Evolutionary conservation across 92 coral and sea anemone species (phyloP).

Genomic region (Meandrina meandrites): DNA sequence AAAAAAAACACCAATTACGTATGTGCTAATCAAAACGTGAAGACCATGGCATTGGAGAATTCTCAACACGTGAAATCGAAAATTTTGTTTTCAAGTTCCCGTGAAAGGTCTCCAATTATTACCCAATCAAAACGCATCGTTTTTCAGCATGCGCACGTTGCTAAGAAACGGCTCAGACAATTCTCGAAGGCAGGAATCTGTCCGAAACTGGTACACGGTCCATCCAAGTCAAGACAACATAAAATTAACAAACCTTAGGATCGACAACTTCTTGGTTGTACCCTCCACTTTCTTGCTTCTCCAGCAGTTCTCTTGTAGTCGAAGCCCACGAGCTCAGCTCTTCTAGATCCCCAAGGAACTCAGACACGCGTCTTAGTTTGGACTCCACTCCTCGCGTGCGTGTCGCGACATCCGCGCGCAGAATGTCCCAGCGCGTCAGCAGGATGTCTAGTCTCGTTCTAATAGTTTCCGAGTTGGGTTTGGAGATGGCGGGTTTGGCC

Average conservation of each 20-base stretch:
- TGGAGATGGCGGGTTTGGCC: conserved; percentile 81
- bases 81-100: too few species aligned
- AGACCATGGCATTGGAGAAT: too few species aligned
- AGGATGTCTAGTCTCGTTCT: conserved; percentile 90
- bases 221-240: not conserved
- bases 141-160: too few species aligned
- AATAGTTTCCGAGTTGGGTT: conserved; percentile 92
- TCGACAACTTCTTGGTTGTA: conserved; percentile 73
- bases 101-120: too few species aligned
- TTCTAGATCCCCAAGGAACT: conserved; percentile 82
- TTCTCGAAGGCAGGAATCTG: too few species aligned
- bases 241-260: conserved; percentile 80
- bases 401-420: conserved; percentile 88
- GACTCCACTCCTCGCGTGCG: conserved; percentile 85
- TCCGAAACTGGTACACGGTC: too few species aligned
- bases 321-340: conserved; percentile 90
- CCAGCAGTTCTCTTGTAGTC: conserved; percentile 79
- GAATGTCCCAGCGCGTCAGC: conserved; percentile 97
- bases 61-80: too few species aligned
- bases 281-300: conserved; percentile 71
- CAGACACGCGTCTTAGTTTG: conserved; percentile 73
- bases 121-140: too few species aligned
- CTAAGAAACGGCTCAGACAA: too few species aligned
- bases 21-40: too few species aligned
- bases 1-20: too few species aligned